phyloP scores from a whole-genome alignment of 2,888 invertebrate genomes.

The Temnothorax ravouxi region DNA sequence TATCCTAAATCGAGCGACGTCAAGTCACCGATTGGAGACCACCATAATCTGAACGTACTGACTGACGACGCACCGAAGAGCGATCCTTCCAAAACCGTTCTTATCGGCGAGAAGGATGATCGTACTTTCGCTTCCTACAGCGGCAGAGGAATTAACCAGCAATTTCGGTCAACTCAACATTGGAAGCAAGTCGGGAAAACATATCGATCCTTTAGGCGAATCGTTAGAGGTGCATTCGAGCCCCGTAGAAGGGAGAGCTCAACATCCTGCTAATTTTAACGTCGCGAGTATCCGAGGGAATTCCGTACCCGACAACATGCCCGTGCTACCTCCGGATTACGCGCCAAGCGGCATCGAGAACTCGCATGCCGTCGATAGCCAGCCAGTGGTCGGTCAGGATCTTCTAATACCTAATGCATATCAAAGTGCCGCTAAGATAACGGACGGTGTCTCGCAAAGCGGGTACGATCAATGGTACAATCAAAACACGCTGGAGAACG shows the following conservation, averaged over 20 bases:
- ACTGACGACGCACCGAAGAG: conserved; percentile 60
- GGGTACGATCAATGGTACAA: conserved; percentile 85
- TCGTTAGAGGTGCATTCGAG: conserved; percentile 55
- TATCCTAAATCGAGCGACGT: conserved; percentile 41
- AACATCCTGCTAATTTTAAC: conserved; percentile 57
- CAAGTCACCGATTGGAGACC: conserved; percentile 58
- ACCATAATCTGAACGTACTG: conserved; percentile 32
- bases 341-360: conserved; percentile 54
- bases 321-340: conserved; percentile 62
- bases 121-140: conserved; percentile 71
- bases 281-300: conserved; percentile 42
- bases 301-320: conserved; percentile 62
- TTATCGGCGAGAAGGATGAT: conserved; percentile 67
- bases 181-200: conserved; percentile 67
- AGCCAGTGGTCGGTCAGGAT: conserved; percentile 63
- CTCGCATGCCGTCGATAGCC: conserved; percentile 65
- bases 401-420: conserved; percentile 58
- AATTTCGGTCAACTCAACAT: conserved; percentile 80
- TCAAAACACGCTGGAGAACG: conserved; percentile 73
- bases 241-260: conserved; percentile 41
- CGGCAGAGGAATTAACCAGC: conserved; percentile 74
- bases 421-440: conserved; percentile 58
- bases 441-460: conserved; percentile 68
- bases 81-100: conserved; percentile 58
- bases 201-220: conserved; percentile 56